phyloP scores from a whole-genome alignment of 2,797 vertebrate species.

The Premnoplex brunnescens region DNA sequence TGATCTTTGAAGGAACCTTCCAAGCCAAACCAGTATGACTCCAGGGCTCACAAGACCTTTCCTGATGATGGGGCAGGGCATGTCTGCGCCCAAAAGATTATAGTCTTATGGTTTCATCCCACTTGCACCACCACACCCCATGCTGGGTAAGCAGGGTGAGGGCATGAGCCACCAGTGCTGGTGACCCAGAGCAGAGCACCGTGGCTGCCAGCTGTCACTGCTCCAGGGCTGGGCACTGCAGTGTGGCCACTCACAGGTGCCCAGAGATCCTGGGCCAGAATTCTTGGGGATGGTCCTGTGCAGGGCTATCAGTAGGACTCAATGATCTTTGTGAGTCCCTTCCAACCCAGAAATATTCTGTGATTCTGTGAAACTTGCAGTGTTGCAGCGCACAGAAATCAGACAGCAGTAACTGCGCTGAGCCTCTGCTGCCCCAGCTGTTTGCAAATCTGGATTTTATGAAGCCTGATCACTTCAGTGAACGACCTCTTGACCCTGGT shows the following conservation, averaged over 20 bases:
- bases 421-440: not conserved
- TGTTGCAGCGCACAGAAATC: not conserved
- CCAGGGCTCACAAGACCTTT: not conserved
- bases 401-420: not conserved
- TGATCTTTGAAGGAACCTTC: not conserved
- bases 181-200: not conserved
- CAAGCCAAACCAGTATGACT: not conserved
- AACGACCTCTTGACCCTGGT: not conserved
- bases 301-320: not conserved
- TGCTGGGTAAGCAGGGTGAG: not conserved
- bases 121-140: not conserved
- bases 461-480: slow-evolving; percentile 18
- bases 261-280: not conserved
- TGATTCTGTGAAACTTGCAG: not conserved
- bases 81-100: not conserved
- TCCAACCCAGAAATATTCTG: not conserved
- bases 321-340: not conserved
- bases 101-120: not conserved
- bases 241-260: fast-evolving
- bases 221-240: not conserved
- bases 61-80: not conserved
- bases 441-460: slow-evolving; percentile 31
- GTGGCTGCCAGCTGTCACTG: fast-evolving
- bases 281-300: not conserved
- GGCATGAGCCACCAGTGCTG: fast-evolving